A percentile compares a stretch with the other conserved stretches of the same genome.
phyloP scores from a whole-genome alignment of 1,140 invertebrate species.

The Ceratoteleas bidentatus region DNA sequence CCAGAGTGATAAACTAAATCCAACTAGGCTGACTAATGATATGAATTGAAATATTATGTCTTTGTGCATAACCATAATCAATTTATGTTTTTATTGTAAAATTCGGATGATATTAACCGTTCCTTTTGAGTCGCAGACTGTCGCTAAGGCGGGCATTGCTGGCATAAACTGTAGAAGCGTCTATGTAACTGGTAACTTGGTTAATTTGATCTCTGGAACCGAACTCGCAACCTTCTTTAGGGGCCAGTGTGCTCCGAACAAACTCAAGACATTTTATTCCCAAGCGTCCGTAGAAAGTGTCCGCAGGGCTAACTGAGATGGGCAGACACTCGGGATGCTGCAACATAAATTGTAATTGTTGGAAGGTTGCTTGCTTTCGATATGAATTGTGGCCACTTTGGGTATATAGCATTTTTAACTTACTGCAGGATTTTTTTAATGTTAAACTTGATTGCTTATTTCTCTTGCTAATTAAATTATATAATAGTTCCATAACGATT shows the following conservation, averaged over 20 bases:
- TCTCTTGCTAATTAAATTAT: too few relatives aligned
- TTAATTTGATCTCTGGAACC: conserved; percentile 89
- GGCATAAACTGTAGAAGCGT: conserved; percentile 95
- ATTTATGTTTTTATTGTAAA: too few relatives aligned
- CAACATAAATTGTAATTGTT: neutral
- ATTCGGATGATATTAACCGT: conserved; percentile 83
- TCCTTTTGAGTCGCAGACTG: conserved; percentile 86
- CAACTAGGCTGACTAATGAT: too few relatives aligned
- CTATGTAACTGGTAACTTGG: conserved; percentile 93
- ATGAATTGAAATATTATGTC: neutral
- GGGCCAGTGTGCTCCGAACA: conserved; percentile 86
- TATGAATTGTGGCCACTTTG: too few relatives aligned
- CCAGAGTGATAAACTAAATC: too few relatives aligned
- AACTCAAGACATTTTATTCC: conserved; percentile 90
- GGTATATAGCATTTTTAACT: too few relatives aligned
- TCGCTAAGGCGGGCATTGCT: conserved; percentile 90
- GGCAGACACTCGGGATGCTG: conserved; percentile 92
- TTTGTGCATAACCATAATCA: too few relatives aligned
- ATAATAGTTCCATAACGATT: too few relatives aligned
- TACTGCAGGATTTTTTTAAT: too few relatives aligned
- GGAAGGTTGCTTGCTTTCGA: too few relatives aligned
- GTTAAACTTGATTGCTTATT: too few relatives aligned
- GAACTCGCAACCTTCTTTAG: conserved; percentile 86
- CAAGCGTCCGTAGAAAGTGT: conserved; percentile 86
- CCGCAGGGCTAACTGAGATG: conserved; percentile 86